A percentile compares a stretch with the other conserved stretches of the same genome.
Conservation (phyloP, 2,113 vertebrate genomes). For the Hippocampus mohnikei region DNA sequence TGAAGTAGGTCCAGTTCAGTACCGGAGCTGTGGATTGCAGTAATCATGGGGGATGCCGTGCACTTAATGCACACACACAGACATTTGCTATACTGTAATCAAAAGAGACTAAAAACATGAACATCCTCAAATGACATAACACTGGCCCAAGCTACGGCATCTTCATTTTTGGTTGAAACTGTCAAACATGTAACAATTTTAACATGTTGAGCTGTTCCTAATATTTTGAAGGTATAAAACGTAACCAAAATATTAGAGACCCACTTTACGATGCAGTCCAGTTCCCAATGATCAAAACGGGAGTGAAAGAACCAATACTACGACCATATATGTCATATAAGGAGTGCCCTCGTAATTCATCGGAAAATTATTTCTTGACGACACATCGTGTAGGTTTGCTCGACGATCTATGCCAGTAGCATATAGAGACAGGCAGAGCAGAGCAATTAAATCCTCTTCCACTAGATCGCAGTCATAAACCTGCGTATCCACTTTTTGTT, state of each 20-base stretch:
- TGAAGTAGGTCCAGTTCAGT: background rate
- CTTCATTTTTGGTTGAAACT: background rate
- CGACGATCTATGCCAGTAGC: background rate
- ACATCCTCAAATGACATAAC: background rate
- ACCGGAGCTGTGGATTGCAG: background rate
- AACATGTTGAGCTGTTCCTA: background rate
- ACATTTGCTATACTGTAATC: background rate
- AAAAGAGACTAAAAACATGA: background rate
- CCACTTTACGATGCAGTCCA: background rate
- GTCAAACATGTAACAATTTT: background rate
- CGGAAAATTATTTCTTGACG: too few species aligned
- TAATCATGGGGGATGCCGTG: constrained; percentile 27
- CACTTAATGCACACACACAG: constrained; percentile 12
- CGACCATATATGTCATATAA: too few species aligned
- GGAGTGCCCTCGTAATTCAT: too few species aligned
- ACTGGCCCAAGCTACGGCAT: too few species aligned
- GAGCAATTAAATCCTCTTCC: too few species aligned
- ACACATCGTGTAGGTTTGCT: background rate
- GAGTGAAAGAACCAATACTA: too few species aligned
- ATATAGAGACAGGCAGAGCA: background rate
- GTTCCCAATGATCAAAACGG: background rate
- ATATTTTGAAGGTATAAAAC: background rate
- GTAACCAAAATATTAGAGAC: background rate
- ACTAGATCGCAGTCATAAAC: too few species aligned
- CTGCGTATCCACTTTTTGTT: background rate